Evolutionary conservation across 2,797 vertebrate species (phyloP), one percentile per base, ranked within the genome.

Genomic region (Acanthornis magna): DNA sequence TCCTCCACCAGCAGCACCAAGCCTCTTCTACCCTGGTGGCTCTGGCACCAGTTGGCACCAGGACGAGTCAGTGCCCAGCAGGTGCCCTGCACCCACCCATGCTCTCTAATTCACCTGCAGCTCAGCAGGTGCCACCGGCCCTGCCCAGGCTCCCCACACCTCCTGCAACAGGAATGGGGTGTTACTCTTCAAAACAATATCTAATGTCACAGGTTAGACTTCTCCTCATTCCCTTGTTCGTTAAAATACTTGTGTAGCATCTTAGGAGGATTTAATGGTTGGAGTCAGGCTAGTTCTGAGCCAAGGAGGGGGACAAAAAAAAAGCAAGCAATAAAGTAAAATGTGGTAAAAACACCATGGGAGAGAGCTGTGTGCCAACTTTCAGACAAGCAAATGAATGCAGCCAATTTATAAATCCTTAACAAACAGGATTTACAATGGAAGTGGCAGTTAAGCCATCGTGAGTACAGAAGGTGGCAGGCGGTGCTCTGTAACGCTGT

Each of bases 331-430:
- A 76, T 87, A 76, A 81, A 87, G 34, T 34, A 67, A 91, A 95
- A 85, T 32, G 85, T 80, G 67, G 67, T 71, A 58, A 89, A 89
- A 93, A 61, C 85, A 83, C 80, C 86, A 73, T 4, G 34, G 90
- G 88, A 94, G 60, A 87, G 65, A 76, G 61, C n/a, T 2, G 2
- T 38, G 61, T 91, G 93, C 88, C 95, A 95, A 3, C 72, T 83
- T 83, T 79, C 50, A 71, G 57, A 58, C 45, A 79, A 78, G 81
- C 45, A 30, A 95, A 61, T 84, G 80, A 93, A 88, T 60, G 74
- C 68, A 67, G 72, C 84, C 95, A 89, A 74, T 85, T 92, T 96
- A 88, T 88, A 95, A 95, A 93, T 80, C 89, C 86, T 85, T 85
- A 61, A 76, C 86, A 92, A 96, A 92, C 3, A 65, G 81, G 86